Evolutionary conservation across 2,888 invertebrate genomes (phyloP).

Genomic region (Sipunculus nudus): DNA sequence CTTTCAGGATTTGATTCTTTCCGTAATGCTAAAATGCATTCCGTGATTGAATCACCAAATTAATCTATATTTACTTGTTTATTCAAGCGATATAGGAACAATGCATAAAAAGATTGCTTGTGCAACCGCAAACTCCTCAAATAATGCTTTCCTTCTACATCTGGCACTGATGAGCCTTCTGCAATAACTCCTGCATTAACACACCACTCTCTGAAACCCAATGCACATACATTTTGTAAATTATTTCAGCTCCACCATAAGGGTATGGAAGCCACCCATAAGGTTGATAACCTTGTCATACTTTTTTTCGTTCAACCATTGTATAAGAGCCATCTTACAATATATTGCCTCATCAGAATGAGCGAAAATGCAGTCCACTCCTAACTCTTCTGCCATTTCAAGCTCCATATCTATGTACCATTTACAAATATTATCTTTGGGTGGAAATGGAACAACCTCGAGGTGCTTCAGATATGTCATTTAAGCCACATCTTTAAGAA

Average conservation of each 20-base stretch:
- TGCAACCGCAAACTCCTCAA: background rate
- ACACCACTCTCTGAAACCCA: background rate
- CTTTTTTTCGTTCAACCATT: background rate
- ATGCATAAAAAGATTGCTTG: constrained; percentile 1
- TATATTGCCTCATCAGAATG: background rate
- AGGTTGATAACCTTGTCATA: background rate
- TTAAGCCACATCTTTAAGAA: background rate
- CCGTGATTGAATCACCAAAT: background rate
- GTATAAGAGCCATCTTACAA: background rate
- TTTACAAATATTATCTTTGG: too few relatives aligned
- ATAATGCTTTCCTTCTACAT: background rate
- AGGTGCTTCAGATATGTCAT: background rate
- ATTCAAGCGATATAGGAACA: background rate
- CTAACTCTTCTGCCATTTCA: too few relatives aligned
- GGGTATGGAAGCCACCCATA: constrained; percentile 2
- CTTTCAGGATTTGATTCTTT: background rate
- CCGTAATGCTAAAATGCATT: background rate
- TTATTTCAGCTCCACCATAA: background rate
- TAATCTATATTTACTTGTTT: background rate
- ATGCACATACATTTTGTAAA: background rate
- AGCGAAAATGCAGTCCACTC: constrained; percentile 1
- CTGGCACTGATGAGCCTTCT: background rate
- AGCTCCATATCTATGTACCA: too few relatives aligned
- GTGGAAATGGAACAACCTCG: background rate
- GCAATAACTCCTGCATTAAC: background rate